Evolutionary conservation across 2,113 vertebrate genomes (phyloP), one percentile per base, ranked within the genome.

Genomic region (Pluvialis apricaria): DNA sequence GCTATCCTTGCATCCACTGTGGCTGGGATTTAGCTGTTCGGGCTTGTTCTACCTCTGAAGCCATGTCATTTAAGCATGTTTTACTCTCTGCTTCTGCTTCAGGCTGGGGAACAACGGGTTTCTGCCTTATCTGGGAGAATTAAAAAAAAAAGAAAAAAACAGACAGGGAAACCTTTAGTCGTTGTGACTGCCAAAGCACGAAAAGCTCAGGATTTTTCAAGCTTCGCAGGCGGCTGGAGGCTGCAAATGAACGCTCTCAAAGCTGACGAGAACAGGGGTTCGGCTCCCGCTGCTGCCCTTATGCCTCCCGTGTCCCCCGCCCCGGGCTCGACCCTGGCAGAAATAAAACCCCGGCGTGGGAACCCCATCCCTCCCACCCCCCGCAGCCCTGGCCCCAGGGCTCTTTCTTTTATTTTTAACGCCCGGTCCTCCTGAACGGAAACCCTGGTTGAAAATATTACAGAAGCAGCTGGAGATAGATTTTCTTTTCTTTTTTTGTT

Each of bases 361-460:
- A 91, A 19, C 47, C 52, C 58, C 0, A 0, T 47, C 31, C 31
- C 29, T 75, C 60, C 34, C 9, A 3, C 12, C 76, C 10, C 16
- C 40, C 2, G 2, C 2, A 0, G 31, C 57, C 82, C 60, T 0
- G 1, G 32, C 55, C 73, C 7, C 1, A 60, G 1, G 31, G 22
- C 24, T 55, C 78, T 94, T 75, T 54, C 72, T 36, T 82, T 71
- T 9, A 16, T 57, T 76, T 91, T 80, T 86, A 77, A 40, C 3
- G 1, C 36, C 11, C 6, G 2, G 6, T 21, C 70, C 58, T 65
- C 34, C n/a, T 0, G 0, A 42, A 28, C 9, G 2, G 81, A 94
- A 96, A 47, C 45, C 24, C 26, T 36, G 51, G 32, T n/a, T 3
- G 6, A 51, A 86, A 69, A 42, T 51, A 9, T 34, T 34, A 13